These are phyloP conservation scores for Agrochola lota DNA, from an alignment of 2,888 invertebrate species.

Conservation along the genomic window DNA sequence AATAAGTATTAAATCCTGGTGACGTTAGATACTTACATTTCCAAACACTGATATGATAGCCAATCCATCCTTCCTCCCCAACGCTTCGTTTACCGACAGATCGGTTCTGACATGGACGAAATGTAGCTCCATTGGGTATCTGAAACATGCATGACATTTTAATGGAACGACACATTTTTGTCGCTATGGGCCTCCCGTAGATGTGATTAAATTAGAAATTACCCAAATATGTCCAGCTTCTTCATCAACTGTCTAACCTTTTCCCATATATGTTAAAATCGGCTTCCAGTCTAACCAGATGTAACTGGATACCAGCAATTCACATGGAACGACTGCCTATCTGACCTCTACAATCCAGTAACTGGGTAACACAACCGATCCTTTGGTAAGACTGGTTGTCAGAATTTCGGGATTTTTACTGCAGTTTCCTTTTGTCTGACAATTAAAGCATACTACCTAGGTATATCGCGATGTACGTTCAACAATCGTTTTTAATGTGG, in stretches of 20 bases:
- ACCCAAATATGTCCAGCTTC: not conserved
- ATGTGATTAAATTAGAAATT: not conserved
- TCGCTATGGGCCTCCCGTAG: no score
- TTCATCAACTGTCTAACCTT: not conserved
- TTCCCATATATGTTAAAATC: not conserved
- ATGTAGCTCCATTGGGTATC: conserved; percentile 85
- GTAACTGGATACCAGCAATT: not conserved
- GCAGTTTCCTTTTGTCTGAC: not conserved
- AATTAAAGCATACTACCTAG: not conserved
- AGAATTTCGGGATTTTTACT: not conserved
- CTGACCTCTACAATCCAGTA: no score
- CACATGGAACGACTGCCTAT: not conserved
- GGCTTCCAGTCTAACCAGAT: not conserved
- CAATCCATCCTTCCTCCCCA: conserved; percentile 78
- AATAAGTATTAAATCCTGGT: not conserved
- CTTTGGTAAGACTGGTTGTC: not conserved
- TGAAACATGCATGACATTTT: conserved; percentile 55
- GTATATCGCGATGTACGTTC: not conserved
- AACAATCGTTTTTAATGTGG: not conserved
- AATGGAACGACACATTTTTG: not conserved
- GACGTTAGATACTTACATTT: conserved; percentile 71
- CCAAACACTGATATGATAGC: conserved; percentile 84
- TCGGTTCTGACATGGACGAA: conserved; percentile 83
- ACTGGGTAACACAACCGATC: not conserved
- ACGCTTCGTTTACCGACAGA: conserved; percentile 76